Evolutionary conservation across 1,140 invertebrate species (phyloP).

Genomic region (Lithobius niger): DNA sequence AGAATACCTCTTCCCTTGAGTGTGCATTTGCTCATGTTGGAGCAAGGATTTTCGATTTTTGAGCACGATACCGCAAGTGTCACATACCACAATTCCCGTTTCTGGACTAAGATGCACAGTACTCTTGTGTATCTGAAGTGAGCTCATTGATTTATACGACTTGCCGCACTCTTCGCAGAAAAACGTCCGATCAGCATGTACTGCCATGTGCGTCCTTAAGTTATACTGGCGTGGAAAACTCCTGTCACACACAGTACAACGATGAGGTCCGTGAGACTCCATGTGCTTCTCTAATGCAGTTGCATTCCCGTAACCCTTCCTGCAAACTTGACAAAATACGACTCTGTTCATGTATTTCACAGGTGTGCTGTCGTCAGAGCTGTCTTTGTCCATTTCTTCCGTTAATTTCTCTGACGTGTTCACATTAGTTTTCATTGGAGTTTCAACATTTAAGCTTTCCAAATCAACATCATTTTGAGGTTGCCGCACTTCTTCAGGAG

Average conservation of each 20-base stretch:
- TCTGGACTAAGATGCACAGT: background rate
- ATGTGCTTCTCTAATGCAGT: background rate
- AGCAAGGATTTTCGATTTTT: constrained; percentile 6
- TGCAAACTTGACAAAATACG: constrained; percentile 3
- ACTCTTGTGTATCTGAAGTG: background rate
- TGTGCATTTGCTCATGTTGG: constrained; percentile 7
- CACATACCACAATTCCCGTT: background rate
- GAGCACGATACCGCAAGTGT: constrained; percentile 2
- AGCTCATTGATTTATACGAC: background rate
- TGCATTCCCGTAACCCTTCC: background rate
- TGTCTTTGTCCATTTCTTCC: background rate
- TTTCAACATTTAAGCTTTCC: background rate
- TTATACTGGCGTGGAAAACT: background rate
- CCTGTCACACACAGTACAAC: background rate
- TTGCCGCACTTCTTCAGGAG: background rate
- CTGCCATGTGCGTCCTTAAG: constrained; percentile 2
- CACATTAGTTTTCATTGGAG: background rate
- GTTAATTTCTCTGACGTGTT: background rate
- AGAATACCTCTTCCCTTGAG: constrained; percentile 2
- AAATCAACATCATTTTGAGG: background rate
- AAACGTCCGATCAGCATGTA: background rate
- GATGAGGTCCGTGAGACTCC: background rate
- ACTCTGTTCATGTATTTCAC: background rate
- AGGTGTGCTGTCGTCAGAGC: background rate
- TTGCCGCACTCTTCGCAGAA: constrained; percentile 5